phyloP scores from a whole-genome alignment of 2,797 vertebrate genomes.

The Aviceda leuphotes region DNA sequence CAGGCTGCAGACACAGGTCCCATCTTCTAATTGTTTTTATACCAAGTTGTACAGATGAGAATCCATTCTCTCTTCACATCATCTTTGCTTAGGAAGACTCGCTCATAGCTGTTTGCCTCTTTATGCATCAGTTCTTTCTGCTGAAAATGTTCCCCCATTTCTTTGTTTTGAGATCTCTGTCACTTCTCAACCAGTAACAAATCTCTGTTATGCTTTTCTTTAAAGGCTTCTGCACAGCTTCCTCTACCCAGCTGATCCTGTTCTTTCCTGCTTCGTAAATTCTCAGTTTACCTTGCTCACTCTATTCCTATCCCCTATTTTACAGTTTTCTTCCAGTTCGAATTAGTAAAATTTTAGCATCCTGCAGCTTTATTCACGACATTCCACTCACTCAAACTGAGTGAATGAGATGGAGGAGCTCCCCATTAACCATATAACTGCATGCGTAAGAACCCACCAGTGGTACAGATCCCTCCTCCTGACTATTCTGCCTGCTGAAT shows the following conservation, averaged over 20 bases:
- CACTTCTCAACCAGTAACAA: neutral
- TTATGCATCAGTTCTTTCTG: accelerated
- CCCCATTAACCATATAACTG: neutral
- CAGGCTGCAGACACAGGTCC: neutral
- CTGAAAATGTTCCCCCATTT: neutral
- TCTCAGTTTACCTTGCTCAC: neutral
- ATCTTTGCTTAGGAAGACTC: neutral
- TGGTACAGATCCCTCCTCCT: neutral
- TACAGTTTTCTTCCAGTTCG: neutral
- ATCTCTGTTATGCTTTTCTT: neutral
- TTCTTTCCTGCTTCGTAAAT: neutral
- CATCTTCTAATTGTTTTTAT: neutral
- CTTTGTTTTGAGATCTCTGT: neutral
- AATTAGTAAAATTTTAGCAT: neutral
- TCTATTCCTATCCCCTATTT: neutral
- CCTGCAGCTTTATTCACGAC: neutral
- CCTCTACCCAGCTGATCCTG: neutral
- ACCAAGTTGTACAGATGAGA: neutral
- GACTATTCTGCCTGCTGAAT: neutral
- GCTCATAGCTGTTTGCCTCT: neutral
- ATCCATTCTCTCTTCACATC: neutral
- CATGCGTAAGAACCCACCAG: neutral
- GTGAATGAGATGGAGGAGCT: neutral
- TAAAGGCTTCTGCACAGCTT: neutral
- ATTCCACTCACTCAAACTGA: neutral